Conservation (phyloP, 2,888 invertebrate genomes). For the Agrochola lota region DNA sequence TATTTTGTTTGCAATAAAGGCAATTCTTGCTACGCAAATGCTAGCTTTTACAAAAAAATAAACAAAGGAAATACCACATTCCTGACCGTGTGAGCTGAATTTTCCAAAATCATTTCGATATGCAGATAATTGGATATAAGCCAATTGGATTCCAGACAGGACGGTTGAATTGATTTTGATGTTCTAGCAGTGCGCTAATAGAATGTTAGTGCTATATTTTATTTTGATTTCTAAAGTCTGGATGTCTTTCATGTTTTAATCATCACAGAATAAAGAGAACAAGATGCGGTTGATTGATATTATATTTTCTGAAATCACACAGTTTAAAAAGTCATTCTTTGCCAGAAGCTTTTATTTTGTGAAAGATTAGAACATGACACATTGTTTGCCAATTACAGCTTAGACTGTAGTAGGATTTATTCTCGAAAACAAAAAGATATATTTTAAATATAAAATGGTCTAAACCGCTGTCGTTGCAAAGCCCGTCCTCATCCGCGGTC, state of each 20-base stretch:
- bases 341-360: background rate
- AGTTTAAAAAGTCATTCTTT: background rate
- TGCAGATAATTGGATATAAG: constrained; percentile 51
- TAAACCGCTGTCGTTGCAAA: background rate
- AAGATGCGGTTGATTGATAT: constrained; percentile 1
- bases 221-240: constrained; percentile 39
- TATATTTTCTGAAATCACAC: background rate
- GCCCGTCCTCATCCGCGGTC: background rate
- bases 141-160: constrained; percentile 53
- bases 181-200: constrained; percentile 39
- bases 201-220: constrained; percentile 26
- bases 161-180: constrained; percentile 48
- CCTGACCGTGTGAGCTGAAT: constrained; percentile 32
- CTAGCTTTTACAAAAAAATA: constrained; percentile 57
- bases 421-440: background rate
- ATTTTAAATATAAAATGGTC: background rate
- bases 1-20: constrained; percentile 61
- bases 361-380: background rate
- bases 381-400: too few species aligned
- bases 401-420: background rate
- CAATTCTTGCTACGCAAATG: constrained; percentile 55
- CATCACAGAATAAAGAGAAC: constrained; percentile 12
- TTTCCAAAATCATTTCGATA: constrained; percentile 59
- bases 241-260: constrained; percentile 35
- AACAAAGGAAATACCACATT: constrained; percentile 60